phyloP scores from a whole-genome alignment of 2,797 vertebrate species.

The Crenuchus spilurus region DNA sequence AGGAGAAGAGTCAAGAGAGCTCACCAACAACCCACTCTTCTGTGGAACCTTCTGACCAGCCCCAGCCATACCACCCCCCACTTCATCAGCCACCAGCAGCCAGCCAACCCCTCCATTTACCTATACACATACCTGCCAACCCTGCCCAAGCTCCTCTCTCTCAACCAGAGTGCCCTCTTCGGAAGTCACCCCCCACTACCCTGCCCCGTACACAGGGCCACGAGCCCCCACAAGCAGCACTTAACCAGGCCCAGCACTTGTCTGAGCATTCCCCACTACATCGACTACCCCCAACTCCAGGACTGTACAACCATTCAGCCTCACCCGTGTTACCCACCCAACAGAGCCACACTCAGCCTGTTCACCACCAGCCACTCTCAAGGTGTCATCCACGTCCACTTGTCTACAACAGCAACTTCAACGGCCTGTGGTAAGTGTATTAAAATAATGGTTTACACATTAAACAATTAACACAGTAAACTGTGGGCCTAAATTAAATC shows the following conservation, averaged over 20 bases:
- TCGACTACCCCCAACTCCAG: slow-evolving; percentile 69
- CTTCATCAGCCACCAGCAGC: slow-evolving; percentile 41
- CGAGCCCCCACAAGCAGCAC: slow-evolving; percentile 70
- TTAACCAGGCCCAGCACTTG: slow-evolving; percentile 66
- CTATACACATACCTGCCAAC: slow-evolving; percentile 56
- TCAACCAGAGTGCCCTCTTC: slow-evolving; percentile 52
- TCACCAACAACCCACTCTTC: slow-evolving; percentile 76
- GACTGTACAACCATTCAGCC: slow-evolving; percentile 72
- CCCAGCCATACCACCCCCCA: slow-evolving; percentile 69
- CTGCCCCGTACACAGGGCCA: slow-evolving; percentile 73
- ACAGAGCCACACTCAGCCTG: slow-evolving; percentile 78
- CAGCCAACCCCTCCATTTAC: slow-evolving; percentile 30
- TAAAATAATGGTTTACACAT: too few relatives aligned
- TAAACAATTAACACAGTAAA: too few relatives aligned
- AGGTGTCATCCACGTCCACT: slow-evolving; percentile 83
- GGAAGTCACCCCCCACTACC: slow-evolving; percentile 64
- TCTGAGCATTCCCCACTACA: slow-evolving; percentile 72
- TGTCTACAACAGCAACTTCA: slow-evolving; percentile 89
- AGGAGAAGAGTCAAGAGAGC: slow-evolving; percentile 93
- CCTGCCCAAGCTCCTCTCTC: slow-evolving; percentile 69
- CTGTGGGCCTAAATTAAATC: too few relatives aligned
- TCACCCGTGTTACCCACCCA: slow-evolving; percentile 78
- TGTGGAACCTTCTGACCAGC: slow-evolving; percentile 74
- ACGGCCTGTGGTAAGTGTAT: slow-evolving; percentile 88
- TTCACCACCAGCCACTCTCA: slow-evolving; percentile 79